Evolutionary conservation across 2,113 vertebrate species (phyloP).

Genomic region (Corythaeola cristata): DNA sequence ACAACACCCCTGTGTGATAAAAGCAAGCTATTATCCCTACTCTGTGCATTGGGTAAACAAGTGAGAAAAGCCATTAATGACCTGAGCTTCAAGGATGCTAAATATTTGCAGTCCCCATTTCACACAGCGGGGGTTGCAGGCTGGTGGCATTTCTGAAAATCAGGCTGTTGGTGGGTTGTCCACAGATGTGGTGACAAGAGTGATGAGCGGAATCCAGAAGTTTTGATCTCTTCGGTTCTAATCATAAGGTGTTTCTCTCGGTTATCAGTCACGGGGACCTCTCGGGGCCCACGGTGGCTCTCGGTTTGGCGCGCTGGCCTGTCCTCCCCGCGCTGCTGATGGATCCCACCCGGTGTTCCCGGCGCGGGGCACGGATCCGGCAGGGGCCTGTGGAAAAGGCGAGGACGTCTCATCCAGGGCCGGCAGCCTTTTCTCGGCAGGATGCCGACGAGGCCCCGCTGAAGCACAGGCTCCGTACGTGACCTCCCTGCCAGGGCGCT

Average conservation of each 20-base stretch:
- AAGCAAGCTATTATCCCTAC: not conserved
- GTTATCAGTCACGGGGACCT: not conserved
- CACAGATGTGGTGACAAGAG: not conserved
- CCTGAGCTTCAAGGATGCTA: not conserved
- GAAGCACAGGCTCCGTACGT: not conserved
- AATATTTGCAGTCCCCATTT: not conserved
- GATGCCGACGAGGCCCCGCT: accelerated
- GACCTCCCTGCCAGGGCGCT: too few relatives aligned
- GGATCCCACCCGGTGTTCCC: too few relatives aligned
- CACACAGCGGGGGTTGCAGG: not conserved
- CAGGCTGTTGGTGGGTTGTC: not conserved
- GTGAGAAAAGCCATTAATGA: not conserved
- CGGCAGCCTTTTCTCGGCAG: too few relatives aligned
- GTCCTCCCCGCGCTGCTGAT: too few relatives aligned
- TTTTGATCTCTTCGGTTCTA: not conserved
- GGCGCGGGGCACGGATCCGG: too few relatives aligned
- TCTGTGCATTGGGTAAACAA: not conserved
- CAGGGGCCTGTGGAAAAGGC: too few relatives aligned
- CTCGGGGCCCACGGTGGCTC: accelerated
- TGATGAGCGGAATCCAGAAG: not conserved
- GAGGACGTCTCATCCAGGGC: too few relatives aligned
- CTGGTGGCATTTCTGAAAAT: not conserved
- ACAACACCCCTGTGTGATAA: not conserved
- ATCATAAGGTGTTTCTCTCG: too few relatives aligned
- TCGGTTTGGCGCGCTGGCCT: not conserved